phyloP scores from a whole-genome alignment of 2,888 invertebrate species.

The Proisotoma minuta region DNA sequence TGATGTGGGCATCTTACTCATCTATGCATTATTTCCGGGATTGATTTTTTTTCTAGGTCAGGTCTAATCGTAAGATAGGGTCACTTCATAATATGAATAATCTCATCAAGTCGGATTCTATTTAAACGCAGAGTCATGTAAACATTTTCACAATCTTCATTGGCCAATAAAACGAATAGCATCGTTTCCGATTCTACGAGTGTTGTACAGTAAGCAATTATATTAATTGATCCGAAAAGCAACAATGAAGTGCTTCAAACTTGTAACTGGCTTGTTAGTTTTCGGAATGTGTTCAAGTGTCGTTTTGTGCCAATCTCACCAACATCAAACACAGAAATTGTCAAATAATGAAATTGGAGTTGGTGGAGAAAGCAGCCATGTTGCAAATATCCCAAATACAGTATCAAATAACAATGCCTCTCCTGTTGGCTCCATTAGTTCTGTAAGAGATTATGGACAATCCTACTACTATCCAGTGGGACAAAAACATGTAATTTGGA shows the following conservation, averaged over 20 bases:
- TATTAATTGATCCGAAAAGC: too few relatives aligned
- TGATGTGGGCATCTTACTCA: too few relatives aligned
- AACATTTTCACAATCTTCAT: conserved; percentile 8
- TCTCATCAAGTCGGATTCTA: background rate
- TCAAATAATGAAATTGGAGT: conserved; percentile 7
- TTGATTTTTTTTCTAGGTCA: conserved; percentile 36
- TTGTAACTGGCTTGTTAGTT: too few relatives aligned
- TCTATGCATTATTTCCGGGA: conserved; percentile 35
- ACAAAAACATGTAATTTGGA: conserved; percentile 28
- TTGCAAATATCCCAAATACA: too few relatives aligned
- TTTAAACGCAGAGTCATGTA: conserved; percentile 8
- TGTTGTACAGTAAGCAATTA: too few relatives aligned
- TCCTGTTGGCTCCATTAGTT: background rate
- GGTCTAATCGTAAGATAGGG: conserved; percentile 26
- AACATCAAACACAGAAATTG: too few relatives aligned
- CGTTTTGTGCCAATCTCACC: too few relatives aligned
- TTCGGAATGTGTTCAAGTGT: too few relatives aligned
- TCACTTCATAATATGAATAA: conserved; percentile 10
- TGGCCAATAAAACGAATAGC: background rate
- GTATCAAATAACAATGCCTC: too few relatives aligned
- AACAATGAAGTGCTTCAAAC: too few relatives aligned
- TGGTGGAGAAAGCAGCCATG: background rate
- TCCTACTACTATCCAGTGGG: conserved; percentile 19
- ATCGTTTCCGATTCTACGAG: too few relatives aligned
- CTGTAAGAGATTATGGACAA: conserved; percentile 19